Conservation (phyloP, 2,797 vertebrate genomes). For the Crocidura indochinensis region DNA sequence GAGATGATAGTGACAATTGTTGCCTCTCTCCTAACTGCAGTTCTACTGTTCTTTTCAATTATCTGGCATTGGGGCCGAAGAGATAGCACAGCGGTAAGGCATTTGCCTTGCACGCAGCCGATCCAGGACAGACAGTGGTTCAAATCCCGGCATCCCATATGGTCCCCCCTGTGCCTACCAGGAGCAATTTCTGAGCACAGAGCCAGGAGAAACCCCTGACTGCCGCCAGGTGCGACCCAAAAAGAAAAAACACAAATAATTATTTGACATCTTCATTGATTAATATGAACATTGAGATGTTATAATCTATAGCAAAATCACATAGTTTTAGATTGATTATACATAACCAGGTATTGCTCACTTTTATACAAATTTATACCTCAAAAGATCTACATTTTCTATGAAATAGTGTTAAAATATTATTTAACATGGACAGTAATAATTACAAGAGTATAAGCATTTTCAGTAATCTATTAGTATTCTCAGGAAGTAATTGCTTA, state of each 20-base stretch:
- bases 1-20: slow-evolving; percentile 84
- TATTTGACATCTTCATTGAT: slow-evolving; percentile 87
- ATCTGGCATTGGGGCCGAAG: slow-evolving; percentile 62
- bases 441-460: background rate
- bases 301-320: slow-evolving; percentile 61
- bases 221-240: no score
- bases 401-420: slow-evolving; percentile 65
- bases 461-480: slow-evolving; percentile 48
- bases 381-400: slow-evolving; percentile 65
- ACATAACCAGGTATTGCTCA: slow-evolving; percentile 68
- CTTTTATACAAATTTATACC: slow-evolving; percentile 34
- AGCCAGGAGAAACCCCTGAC: no score
- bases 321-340: slow-evolving; percentile 77
- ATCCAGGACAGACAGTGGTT: no score
- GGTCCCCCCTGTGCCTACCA: no score
- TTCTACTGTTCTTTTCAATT: slow-evolving; percentile 74
- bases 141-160: no score
- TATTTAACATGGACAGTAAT: slow-evolving; percentile 51
- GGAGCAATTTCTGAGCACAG: no score
- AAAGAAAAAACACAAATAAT: slow-evolving; percentile 10
- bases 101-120: no score
- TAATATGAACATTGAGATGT: slow-evolving; percentile 81
- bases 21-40: slow-evolving; percentile 43
- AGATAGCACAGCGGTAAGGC: no score
- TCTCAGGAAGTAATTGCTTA: slow-evolving; percentile 33